phyloP scores from a whole-genome alignment of 2,888 invertebrate species.

The Cephus pulcher region DNA sequence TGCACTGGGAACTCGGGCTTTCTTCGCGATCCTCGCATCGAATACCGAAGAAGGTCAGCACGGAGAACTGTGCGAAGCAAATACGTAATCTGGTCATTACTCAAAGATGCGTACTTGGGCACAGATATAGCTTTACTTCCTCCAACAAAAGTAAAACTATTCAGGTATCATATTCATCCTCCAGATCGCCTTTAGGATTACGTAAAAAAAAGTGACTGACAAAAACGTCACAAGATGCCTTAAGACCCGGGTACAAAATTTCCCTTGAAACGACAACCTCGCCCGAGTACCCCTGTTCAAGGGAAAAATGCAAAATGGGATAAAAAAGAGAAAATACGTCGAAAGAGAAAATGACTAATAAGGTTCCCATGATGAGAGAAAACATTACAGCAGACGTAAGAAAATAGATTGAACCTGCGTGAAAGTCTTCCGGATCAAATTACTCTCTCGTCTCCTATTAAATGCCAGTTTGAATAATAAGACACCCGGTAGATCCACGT shows the following conservation, averaged over 20 bases:
- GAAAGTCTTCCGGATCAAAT: slow-evolving; percentile 27
- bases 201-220: too few relatives aligned
- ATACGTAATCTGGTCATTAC: background rate
- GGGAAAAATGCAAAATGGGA: background rate
- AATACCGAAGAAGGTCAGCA: background rate
- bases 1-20: background rate
- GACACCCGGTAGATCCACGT: background rate
- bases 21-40: too few relatives aligned
- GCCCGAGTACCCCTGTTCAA: background rate
- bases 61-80: background rate
- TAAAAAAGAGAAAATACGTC: background rate
- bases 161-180: background rate
- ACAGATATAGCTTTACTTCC: background rate
- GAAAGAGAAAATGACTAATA: background rate
- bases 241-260: background rate
- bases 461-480: background rate
- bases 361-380: background rate
- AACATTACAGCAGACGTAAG: background rate
- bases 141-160: background rate
- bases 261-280: background rate
- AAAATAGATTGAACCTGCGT: slow-evolving; percentile 17
- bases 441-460: background rate
- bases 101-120: background rate
- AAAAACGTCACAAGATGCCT: background rate
- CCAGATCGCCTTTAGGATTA: too few relatives aligned